These are phyloP conservation scores for Sminthurinus aureus DNA, from an alignment of 2,888 invertebrate species.

Conservation along the genomic window DNA sequence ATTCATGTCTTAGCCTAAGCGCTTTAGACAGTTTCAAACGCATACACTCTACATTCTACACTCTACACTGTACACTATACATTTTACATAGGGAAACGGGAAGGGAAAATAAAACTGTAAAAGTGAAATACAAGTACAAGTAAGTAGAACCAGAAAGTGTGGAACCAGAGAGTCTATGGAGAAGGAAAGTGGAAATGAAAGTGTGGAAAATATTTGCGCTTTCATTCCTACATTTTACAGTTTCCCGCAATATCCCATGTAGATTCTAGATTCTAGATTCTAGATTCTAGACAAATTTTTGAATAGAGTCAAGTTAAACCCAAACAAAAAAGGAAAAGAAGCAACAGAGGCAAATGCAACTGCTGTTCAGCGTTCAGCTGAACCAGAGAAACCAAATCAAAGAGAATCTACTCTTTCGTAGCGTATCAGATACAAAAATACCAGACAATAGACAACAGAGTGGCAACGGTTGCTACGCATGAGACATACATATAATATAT, in stretches of 20 bases:
- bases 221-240: no score
- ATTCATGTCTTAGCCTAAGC: not conserved
- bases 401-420: no score
- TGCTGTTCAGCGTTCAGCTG: no score
- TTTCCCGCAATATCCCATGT: no score
- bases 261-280: not conserved
- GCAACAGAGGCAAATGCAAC: not conserved
- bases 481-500: not conserved
- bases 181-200: not conserved
- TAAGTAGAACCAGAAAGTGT: not conserved
- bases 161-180: not conserved
- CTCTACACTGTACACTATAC: no score
- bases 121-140: no score
- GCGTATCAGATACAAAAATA: no score
- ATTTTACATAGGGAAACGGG: not conserved
- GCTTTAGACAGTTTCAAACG: not conserved
- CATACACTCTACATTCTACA: no score
- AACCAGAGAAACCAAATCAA: no score
- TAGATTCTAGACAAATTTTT: not conserved
- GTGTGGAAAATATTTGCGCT: not conserved
- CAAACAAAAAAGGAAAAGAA: not conserved
- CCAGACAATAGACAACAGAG: not conserved
- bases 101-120: not conserved
- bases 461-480: not conserved
- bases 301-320: not conserved